These are phyloP conservation scores for Brachionus sp. DNA, from an alignment of 1,140 invertebrate species.

Conservation along the genomic window DNA sequence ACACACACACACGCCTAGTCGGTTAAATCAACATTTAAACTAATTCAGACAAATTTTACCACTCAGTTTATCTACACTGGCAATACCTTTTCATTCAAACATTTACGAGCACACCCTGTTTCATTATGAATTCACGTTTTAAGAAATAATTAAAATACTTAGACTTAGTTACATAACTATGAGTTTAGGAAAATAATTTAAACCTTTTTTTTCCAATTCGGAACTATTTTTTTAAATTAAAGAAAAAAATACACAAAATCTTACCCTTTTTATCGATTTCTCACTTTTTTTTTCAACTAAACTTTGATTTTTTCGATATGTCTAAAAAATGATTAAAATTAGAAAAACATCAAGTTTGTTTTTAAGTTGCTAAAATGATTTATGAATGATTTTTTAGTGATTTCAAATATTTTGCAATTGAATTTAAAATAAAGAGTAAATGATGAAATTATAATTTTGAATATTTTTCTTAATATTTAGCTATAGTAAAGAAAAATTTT, in stretches of 20 bases:
- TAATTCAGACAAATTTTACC: neutral
- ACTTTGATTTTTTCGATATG: neutral
- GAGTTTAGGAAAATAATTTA: neutral
- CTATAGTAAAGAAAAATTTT: neutral
- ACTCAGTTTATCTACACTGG: neutral
- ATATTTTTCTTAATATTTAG: neutral
- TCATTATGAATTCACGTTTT: neutral
- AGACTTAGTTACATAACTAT: neutral
- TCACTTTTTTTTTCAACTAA: neutral
- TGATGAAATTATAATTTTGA: slow-evolving; percentile 3
- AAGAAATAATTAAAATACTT: neutral
- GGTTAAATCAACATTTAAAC: neutral
- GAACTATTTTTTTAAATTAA: neutral
- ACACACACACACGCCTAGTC: neutral
- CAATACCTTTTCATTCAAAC: neutral
- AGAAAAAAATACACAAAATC: neutral
- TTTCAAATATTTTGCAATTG: neutral
- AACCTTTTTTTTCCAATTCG: neutral
- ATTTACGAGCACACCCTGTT: neutral
- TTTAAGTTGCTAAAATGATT: neutral
- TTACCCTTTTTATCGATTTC: neutral
- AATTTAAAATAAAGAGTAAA: neutral
- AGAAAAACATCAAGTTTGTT: neutral
- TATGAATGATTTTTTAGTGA: neutral
- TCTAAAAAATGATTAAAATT: slow-evolving; percentile 6